phyloP scores from a whole-genome alignment of 92 coral and sea anemone species.

The Epizoanthus rinbou region DNA sequence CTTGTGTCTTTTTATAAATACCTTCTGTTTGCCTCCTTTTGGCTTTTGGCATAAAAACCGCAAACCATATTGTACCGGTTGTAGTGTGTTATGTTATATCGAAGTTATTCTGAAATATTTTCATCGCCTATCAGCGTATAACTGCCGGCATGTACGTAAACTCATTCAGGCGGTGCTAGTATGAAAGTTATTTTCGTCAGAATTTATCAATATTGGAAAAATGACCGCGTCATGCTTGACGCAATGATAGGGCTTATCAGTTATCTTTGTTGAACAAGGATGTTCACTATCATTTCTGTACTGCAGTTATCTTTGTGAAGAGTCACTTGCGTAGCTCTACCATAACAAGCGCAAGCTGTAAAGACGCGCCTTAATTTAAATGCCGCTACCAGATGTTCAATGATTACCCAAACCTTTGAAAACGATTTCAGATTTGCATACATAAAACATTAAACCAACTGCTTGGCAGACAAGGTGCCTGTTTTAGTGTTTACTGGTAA shows the following conservation, averaged over 20 bases:
- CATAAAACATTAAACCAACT: background rate
- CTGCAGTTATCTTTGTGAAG: constrained; percentile 26
- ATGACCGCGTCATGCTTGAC: constrained; percentile 14
- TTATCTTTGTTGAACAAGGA: constrained; percentile 33
- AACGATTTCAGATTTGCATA: background rate
- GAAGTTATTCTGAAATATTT: constrained; percentile 5
- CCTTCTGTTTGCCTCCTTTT: no score
- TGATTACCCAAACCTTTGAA: background rate
- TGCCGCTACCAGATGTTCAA: constrained; percentile 17
- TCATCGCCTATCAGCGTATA: constrained; percentile 1
- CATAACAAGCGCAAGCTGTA: background rate
- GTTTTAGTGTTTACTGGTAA: no score
- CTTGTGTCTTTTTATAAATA: background rate
- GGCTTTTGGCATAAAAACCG: background rate
- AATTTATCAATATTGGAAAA: constrained; percentile 12
- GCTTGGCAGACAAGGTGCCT: background rate
- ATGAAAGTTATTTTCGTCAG: constrained; percentile 14
- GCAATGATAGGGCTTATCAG: constrained; percentile 39
- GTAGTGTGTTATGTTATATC: background rate
- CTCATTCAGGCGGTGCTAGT: constrained; percentile 6
- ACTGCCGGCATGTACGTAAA: background rate
- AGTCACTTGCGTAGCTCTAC: constrained; percentile 2
- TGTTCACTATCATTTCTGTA: background rate
- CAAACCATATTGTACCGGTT: background rate
- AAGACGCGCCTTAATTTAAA: background rate